A percentile compares a stretch with the other conserved stretches of the same genome.
phyloP scores from a whole-genome alignment of 2,113 vertebrate species.

The Urocolius indicus region DNA sequence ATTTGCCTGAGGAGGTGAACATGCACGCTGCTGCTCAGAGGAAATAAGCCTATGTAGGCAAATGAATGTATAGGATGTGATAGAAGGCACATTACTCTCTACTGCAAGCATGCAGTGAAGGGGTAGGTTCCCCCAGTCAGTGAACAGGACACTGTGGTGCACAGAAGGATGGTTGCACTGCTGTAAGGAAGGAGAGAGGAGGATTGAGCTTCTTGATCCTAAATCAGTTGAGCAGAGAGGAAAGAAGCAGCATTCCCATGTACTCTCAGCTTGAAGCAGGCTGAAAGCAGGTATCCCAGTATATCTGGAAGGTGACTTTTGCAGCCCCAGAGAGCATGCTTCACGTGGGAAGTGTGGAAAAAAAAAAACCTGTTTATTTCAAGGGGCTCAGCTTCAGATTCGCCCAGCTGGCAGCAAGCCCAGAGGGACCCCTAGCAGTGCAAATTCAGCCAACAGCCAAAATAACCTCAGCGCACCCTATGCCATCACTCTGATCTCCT shows the following conservation, averaged over 20 bases:
- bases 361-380: neutral
- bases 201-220: neutral
- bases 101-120: fast-evolving
- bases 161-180: neutral
- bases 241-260: fast-evolving
- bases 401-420: neutral
- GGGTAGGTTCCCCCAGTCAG: neutral
- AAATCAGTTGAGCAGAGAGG: neutral
- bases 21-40: neutral
- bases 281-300: neutral
- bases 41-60: neutral
- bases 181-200: neutral
- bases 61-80: neutral
- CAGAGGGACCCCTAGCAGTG: neutral
- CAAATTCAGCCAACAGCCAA: neutral
- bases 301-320: neutral
- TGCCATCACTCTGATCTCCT: neutral
- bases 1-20: neutral
- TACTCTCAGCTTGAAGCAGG: neutral
- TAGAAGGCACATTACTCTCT: neutral
- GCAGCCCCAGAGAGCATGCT: neutral
- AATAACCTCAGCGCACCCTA: fast-evolving
- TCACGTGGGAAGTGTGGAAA: neutral
- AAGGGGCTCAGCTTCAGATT: fast-evolving
- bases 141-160: fast-evolving